Conservation (phyloP, 2,888 invertebrate species). For the Liodrosophila aerea region DNA sequence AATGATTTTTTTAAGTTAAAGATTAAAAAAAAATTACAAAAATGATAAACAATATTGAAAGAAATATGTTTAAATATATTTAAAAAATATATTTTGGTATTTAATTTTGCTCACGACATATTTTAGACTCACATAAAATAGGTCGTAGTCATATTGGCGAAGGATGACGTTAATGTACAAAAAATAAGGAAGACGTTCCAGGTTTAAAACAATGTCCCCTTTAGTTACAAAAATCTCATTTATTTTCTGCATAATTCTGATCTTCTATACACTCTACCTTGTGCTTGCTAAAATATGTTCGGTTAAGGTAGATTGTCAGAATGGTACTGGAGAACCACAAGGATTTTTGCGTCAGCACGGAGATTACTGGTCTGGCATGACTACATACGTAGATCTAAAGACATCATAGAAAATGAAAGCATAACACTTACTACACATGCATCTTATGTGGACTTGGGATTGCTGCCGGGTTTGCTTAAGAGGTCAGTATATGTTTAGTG, state of each 20-base stretch:
- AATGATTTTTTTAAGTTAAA: no score
- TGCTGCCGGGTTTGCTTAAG: slow-evolving; percentile 77
- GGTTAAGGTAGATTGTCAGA: not conserved
- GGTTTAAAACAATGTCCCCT: slow-evolving; percentile 25
- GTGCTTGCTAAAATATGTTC: slow-evolving; percentile 1
- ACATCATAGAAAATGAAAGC: slow-evolving; percentile 26
- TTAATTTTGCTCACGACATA: no score
- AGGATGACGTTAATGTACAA: no score
- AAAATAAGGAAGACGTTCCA: no score
- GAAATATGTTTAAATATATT: no score
- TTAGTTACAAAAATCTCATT: slow-evolving; percentile 16
- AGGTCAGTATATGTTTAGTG: slow-evolving; percentile 15
- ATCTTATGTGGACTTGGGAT: slow-evolving; percentile 45
- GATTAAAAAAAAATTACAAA: no score
- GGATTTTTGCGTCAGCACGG: slow-evolving; percentile 40
- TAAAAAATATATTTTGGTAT: no score
- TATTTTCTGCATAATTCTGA: not conserved
- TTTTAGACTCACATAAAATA: no score
- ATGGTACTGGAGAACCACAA: not conserved
- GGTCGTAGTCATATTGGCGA: no score
- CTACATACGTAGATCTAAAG: slow-evolving; percentile 19
- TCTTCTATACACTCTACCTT: not conserved
- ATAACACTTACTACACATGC: slow-evolving; percentile 80
- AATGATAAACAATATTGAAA: no score
- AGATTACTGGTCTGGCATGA: slow-evolving; percentile 48